Conservation (phyloP, 2,113 vertebrate species). For the Heterotilapia buettikoferi region DNA sequence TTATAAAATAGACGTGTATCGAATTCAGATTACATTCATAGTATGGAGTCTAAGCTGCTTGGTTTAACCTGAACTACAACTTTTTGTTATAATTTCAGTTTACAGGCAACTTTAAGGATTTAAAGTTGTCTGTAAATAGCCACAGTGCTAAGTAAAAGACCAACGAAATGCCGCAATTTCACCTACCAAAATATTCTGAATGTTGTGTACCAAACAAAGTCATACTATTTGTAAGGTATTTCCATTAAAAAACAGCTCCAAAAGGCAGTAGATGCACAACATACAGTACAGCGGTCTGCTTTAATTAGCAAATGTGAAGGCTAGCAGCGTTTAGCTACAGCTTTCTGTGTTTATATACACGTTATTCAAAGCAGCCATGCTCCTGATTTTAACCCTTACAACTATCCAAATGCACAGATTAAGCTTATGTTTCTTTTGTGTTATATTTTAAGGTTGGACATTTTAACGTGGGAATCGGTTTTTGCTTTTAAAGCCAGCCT, state of each 20-base stretch:
- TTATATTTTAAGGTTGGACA: not conserved
- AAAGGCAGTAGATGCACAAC: not conserved
- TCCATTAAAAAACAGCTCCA: not conserved
- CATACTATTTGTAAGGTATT: not conserved
- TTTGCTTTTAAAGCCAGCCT: not conserved
- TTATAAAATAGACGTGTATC: not conserved
- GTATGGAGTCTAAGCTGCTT: not conserved
- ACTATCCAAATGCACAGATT: not conserved
- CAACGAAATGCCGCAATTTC: not conserved
- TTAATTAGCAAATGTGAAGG: not conserved
- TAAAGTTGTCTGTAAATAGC: not conserved
- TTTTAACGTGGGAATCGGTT: fast-evolving
- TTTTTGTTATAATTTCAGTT: not conserved
- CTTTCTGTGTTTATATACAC: not conserved
- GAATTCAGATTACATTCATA: not conserved
- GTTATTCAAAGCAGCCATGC: not conserved
- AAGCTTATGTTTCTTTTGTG: not conserved
- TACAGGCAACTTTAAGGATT: not conserved
- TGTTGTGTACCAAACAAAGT: not conserved
- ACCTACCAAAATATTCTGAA: not conserved
- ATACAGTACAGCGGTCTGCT: not conserved
- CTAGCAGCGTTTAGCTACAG: not conserved
- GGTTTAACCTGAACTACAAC: not conserved
- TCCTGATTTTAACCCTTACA: not conserved
- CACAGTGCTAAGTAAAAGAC: fast-evolving